These are phyloP conservation scores for Rhinatrema bivittatum DNA, from an alignment of 2,797 vertebrate genomes.

Conservation along the genomic window DNA sequence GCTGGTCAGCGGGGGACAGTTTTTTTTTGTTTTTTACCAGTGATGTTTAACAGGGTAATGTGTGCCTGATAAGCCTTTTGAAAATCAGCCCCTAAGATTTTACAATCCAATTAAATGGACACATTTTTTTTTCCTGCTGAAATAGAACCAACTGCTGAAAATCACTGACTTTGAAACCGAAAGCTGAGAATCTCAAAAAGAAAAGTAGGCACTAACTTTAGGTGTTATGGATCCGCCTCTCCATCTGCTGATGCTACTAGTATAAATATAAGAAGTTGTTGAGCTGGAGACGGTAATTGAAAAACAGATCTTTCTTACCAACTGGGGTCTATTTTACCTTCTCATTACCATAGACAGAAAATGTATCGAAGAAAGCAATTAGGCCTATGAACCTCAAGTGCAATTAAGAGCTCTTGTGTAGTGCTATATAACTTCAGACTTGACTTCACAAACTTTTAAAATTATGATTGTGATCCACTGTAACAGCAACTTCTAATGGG, in stretches of 20 bases:
- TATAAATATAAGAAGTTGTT: constrained; percentile 31
- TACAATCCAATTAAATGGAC: too few relatives aligned
- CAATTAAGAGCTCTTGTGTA: not conserved
- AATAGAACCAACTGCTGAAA: too few relatives aligned
- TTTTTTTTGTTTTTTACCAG: too few relatives aligned
- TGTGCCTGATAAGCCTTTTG: too few relatives aligned
- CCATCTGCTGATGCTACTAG: constrained; percentile 11
- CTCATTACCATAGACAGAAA: constrained; percentile 8
- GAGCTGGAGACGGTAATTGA: constrained; percentile 17
- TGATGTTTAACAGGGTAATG: too few relatives aligned
- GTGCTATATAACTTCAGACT: not conserved
- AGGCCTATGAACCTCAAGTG: constrained; percentile 4
- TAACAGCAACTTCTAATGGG: constrained; percentile 13
- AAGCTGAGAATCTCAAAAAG: too few relatives aligned
- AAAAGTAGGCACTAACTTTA: not conserved
- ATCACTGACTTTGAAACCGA: too few relatives aligned
- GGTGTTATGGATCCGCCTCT: constrained; percentile 8
- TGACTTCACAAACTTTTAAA: not conserved
- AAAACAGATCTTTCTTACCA: constrained; percentile 20
- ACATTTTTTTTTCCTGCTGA: too few relatives aligned
- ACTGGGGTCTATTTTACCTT: constrained; percentile 9
- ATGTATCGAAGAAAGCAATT: constrained; percentile 5
- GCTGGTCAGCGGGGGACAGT: too few relatives aligned
- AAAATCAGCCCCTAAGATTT: too few relatives aligned
- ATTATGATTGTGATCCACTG: constrained; percentile 1